These are phyloP conservation scores for Platysteira castanea DNA, from an alignment of 2,113 vertebrate species.

Conservation along the genomic window DNA sequence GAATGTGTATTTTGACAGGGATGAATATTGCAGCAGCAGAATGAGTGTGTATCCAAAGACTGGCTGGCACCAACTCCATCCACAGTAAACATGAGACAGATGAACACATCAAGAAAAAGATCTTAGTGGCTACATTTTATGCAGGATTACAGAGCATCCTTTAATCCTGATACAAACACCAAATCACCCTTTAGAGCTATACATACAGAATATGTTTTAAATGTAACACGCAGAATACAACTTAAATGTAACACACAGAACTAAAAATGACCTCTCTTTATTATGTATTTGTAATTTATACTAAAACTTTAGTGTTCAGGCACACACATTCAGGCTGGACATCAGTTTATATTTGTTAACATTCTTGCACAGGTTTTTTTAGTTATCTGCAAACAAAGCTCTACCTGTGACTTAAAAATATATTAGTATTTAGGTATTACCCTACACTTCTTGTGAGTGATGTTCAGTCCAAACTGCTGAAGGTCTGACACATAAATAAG, in stretches of 20 bases:
- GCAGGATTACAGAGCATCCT: background rate
- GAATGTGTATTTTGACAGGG: background rate
- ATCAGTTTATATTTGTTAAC: background rate
- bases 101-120: background rate
- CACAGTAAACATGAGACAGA: background rate
- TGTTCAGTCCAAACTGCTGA: background rate
- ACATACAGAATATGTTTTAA: background rate
- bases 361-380: background rate
- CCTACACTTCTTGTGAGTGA: background rate
- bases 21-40: background rate
- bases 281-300: background rate
- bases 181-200: background rate
- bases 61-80: background rate
- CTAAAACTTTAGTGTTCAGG: background rate
- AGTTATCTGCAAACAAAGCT: background rate
- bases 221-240: background rate
- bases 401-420: background rate
- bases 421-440: background rate
- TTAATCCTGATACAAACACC: background rate
- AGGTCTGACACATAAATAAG: background rate
- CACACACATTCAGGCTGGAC: background rate
- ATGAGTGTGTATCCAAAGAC: background rate
- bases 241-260: background rate
- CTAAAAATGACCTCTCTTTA: background rate
- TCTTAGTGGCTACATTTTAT: background rate